Evolutionary conservation across 2,797 vertebrate genomes (phyloP).

Genomic region (Anguilla anguilla): DNA sequence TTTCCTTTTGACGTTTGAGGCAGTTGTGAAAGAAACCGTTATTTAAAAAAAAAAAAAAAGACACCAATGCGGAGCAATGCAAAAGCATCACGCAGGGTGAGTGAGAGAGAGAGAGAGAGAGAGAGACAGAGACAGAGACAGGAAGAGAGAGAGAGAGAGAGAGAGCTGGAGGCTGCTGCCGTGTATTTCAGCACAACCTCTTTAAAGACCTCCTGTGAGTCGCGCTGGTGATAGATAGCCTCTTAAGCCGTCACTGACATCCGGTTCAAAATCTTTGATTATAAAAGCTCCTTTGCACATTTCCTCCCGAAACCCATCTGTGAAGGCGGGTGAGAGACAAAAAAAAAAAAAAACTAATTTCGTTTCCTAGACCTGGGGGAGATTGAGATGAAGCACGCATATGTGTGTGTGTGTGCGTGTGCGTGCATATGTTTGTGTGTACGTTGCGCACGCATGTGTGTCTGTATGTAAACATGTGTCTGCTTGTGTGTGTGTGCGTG

Average conservation of each 20-base stretch:
- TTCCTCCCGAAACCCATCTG: constrained; percentile 50
- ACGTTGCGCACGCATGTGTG: constrained; percentile 34
- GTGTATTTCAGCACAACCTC: constrained; percentile 60
- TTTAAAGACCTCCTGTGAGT: constrained; percentile 61
- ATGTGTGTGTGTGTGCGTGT: background rate
- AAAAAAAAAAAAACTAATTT: constrained; percentile 67
- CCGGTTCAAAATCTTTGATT: constrained; percentile 70
- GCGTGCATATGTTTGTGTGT: constrained; percentile 27
- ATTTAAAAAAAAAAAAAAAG: constrained; percentile 24
- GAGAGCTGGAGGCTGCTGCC: background rate
- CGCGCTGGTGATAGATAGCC: constrained; percentile 67
- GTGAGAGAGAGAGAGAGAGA: constrained; percentile 26
- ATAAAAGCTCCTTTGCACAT: constrained; percentile 58
- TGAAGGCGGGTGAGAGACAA: constrained; percentile 46
- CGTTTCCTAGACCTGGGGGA: constrained; percentile 57
- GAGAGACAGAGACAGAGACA: background rate
- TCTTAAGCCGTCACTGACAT: constrained; percentile 69
- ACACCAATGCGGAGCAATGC: constrained; percentile 19
- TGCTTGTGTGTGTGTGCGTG: constrained; percentile 3
- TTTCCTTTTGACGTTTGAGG: constrained; percentile 47
- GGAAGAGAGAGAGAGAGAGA: constrained; percentile 35
- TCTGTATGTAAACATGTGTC: constrained; percentile 4
- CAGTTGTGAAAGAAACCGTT: constrained; percentile 30
- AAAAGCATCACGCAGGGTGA: constrained; percentile 52
- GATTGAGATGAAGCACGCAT: constrained; percentile 44